Conservation (phyloP, 2,888 invertebrate species). For the Himalopsyche anomala region DNA sequence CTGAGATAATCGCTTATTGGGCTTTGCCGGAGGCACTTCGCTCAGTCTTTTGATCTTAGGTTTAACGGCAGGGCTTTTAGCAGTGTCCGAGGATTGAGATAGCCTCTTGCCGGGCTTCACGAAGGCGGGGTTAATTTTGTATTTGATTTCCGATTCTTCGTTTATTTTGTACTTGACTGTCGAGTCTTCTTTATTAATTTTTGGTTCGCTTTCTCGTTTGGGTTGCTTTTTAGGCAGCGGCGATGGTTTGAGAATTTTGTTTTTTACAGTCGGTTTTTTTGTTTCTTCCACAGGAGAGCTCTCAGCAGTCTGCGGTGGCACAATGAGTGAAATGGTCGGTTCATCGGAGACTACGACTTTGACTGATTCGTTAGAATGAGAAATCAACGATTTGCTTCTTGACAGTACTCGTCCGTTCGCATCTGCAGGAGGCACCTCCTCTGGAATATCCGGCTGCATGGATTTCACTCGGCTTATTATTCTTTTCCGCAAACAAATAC, state of each 20-base stretch:
- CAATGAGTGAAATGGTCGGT: neutral
- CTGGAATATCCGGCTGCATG: neutral
- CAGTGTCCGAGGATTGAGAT: conserved; percentile 46
- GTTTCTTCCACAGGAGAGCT: neutral
- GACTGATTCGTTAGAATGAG: neutral
- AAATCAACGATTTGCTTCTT: too few relatives aligned
- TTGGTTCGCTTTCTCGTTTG: conserved; percentile 21
- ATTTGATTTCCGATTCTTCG: conserved; percentile 55
- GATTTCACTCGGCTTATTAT: conserved; percentile 36
- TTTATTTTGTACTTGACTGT: conserved; percentile 58
- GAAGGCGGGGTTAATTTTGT: conserved; percentile 61
- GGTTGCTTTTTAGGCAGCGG: neutral
- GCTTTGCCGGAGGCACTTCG: neutral
- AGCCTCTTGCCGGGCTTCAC: conserved; percentile 50
- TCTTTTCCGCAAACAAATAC: conserved; percentile 73
- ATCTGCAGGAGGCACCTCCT: neutral
- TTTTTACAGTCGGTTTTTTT: neutral
- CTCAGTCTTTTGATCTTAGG: neutral
- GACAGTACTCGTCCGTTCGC: too few relatives aligned
- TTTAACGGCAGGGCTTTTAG: conserved; percentile 31
- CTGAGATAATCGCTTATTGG: conserved; percentile 52
- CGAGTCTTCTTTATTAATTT: conserved; percentile 43
- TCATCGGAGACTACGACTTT: neutral
- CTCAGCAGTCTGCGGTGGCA: neutral
- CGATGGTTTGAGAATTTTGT: conserved; percentile 23